Percentiles rank a stretch among this genome's conserved stretches.
These are phyloP conservation scores for Melikaiella ostensackeni DNA, from an alignment of 2,888 invertebrate species.

Conservation along the genomic window DNA sequence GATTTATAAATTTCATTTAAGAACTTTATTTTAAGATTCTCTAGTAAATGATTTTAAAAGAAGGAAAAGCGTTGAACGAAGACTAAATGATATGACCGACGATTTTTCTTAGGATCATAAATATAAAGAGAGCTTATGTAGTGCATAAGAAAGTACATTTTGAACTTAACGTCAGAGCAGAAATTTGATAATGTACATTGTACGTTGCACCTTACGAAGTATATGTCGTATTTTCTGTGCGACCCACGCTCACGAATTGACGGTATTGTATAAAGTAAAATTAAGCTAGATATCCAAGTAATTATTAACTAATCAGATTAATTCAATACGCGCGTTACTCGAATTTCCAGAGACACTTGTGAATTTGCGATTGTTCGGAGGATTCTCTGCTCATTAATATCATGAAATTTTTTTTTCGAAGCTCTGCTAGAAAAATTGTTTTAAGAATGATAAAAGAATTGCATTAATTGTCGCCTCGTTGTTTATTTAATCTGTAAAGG, in stretches of 20 bases:
- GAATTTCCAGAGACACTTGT: slow-evolving; percentile 19
- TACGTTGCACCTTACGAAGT: slow-evolving; percentile 7
- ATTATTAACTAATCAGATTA: slow-evolving; percentile 9
- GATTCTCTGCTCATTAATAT: neutral
- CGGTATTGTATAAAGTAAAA: slow-evolving; percentile 22
- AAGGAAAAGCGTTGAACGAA: neutral
- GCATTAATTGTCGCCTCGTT: slow-evolving; percentile 25
- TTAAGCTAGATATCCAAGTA: slow-evolving; percentile 31
- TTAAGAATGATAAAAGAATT: neutral
- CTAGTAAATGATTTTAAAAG: neutral
- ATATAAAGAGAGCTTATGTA: slow-evolving; percentile 11
- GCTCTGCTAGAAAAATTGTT: neutral
- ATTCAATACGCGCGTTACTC: slow-evolving; percentile 17
- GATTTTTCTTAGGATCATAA: slow-evolving; percentile 1
- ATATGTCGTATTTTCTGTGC: slow-evolving; percentile 25
- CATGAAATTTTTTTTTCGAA: neutral
- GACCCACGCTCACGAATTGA: slow-evolving; percentile 27
- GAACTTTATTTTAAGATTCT: neutral
- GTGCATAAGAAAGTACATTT: neutral
- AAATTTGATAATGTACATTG: slow-evolving; percentile 1
- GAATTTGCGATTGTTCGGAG: slow-evolving; percentile 13
- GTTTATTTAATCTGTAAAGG: slow-evolving; percentile 29
- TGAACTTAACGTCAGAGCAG: neutral
- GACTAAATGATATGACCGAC: neutral
- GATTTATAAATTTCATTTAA: neutral